phyloP scores from a whole-genome alignment of 2,888 invertebrate species.

The Drosophila setosimentum region DNA sequence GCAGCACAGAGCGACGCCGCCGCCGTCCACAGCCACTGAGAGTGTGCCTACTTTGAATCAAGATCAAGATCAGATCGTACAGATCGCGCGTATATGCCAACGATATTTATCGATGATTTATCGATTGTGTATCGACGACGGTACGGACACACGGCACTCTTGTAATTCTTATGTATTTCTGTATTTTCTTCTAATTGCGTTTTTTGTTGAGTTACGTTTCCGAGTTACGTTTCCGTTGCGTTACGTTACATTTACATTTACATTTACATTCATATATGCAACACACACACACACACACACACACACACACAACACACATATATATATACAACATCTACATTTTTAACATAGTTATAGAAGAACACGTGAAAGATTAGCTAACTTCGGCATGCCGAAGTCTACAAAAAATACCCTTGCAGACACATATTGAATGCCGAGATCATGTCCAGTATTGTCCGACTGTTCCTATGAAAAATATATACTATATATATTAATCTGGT shows the following conservation, averaged over 20 bases:
- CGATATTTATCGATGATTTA: conserved; percentile 23
- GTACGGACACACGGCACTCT: conserved; percentile 72
- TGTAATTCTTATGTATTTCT: conserved; percentile 68
- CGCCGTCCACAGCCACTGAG: conserved; percentile 17
- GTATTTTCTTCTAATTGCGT: conserved; percentile 76
- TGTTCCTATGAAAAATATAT: background rate
- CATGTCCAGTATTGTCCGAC: background rate
- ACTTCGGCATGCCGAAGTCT: conserved; percentile 6
- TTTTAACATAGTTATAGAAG: conserved; percentile 58
- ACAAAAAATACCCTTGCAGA: background rate
- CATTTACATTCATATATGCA: conserved; percentile 56
- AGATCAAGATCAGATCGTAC: conserved; percentile 7
- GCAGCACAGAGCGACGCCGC: conserved; percentile 17
- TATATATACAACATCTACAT: conserved; percentile 17
- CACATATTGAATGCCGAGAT: background rate
- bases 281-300: conserved; percentile 21
- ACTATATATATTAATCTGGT: background rate
- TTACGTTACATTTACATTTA: conserved; percentile 71
- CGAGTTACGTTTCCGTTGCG: conserved; percentile 68
- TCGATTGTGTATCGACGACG: conserved; percentile 70
- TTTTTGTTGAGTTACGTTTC: conserved; percentile 79
- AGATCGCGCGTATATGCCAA: conserved; percentile 11
- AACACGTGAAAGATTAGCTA: conserved; percentile 11
- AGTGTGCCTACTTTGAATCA: conserved; percentile 7
- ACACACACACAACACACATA: conserved; percentile 25